Conservation (phyloP, 2,888 invertebrate genomes). For the Ennomos fuscantarius region DNA sequence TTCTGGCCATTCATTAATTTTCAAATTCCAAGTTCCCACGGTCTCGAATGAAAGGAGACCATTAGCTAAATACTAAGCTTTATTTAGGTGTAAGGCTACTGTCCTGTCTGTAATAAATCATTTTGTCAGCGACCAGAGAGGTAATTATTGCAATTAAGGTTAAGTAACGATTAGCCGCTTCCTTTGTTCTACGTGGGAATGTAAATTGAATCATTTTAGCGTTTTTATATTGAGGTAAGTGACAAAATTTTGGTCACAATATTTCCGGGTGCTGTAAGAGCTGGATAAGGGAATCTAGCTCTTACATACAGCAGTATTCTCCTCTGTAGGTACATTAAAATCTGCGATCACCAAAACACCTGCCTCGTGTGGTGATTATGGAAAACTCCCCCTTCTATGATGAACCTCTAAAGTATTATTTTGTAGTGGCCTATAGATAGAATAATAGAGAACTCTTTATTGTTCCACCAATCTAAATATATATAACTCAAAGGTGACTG, state of each 20-base stretch:
- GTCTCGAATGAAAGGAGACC: slow-evolving; percentile 31
- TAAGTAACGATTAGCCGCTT: slow-evolving; percentile 74
- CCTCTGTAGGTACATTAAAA: too few relatives aligned
- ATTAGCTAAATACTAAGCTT: slow-evolving; percentile 47
- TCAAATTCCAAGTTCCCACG: slow-evolving; percentile 41
- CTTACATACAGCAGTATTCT: too few relatives aligned
- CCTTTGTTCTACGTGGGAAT: slow-evolving; percentile 75
- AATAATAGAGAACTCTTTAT: too few relatives aligned
- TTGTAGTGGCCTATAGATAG: too few relatives aligned
- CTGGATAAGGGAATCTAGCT: too few relatives aligned
- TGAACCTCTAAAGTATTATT: too few relatives aligned
- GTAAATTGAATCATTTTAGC: slow-evolving; percentile 36
- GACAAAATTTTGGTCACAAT: neutral
- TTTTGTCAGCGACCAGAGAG: slow-evolving; percentile 64
- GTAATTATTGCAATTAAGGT: slow-evolving; percentile 82
- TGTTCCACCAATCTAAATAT: too few relatives aligned
- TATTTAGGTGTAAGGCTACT: slow-evolving; percentile 37
- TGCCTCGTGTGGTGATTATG: too few relatives aligned
- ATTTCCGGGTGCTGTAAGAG: too few relatives aligned
- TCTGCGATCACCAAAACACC: too few relatives aligned
- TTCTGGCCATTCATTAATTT: slow-evolving; percentile 35
- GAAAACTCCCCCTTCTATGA: too few relatives aligned
- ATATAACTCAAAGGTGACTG: too few relatives aligned
- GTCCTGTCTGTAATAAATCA: slow-evolving; percentile 65
- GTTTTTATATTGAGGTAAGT: slow-evolving; percentile 2